Evolutionary conservation across 2,113 vertebrate species (phyloP).

Genomic region (Myrmecophaga tridactyla): DNA sequence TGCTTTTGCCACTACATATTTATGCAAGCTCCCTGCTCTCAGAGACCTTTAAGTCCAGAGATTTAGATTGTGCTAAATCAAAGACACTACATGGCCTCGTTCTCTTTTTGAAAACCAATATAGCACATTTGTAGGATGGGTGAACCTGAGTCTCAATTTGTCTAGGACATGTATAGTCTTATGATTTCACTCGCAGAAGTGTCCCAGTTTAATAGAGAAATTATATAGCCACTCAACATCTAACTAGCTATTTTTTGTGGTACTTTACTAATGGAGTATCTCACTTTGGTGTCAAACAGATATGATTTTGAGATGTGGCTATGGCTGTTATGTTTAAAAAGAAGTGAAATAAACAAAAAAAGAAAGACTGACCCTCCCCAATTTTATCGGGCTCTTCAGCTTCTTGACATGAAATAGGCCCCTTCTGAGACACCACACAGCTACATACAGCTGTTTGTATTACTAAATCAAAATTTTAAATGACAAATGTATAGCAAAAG

Average conservation of each 20-base stretch:
- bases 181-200: not conserved
- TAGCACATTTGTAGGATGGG: not conserved
- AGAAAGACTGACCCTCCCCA: not conserved
- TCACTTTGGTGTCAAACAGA: not conserved
- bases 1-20: not conserved
- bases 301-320: not conserved
- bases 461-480: slow-evolving; percentile 38
- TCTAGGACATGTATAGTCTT: not conserved
- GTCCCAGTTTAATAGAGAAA: not conserved
- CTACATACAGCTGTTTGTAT: not conserved
- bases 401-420: not conserved
- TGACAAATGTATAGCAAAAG: not conserved
- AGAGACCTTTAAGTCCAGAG: not conserved
- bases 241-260: not conserved
- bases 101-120: not conserved
- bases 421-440: not conserved
- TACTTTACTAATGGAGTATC: not conserved
- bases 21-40: not conserved
- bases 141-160: not conserved
- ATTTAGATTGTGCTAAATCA: not conserved
- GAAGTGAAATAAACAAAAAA: not conserved
- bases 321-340: not conserved
- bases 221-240: not conserved
- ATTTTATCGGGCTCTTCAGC: not conserved
- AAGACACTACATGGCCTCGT: not conserved